Conservation (phyloP, 2,113 vertebrate genomes). For the Tragelaphus buxtoni region DNA sequence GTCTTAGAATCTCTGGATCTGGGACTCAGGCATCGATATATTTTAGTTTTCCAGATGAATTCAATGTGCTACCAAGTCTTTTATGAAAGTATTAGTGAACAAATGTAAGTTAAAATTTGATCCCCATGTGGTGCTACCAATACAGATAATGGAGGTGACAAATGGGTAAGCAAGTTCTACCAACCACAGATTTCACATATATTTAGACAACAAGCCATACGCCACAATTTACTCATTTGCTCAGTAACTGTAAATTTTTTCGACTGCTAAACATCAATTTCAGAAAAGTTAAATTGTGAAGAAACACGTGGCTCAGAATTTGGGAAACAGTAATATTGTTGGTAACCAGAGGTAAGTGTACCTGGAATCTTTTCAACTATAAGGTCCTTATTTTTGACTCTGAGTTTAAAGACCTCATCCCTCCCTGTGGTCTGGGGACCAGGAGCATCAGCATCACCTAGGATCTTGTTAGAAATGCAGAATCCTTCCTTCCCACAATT, state of each 20-base stretch:
- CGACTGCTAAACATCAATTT: neutral
- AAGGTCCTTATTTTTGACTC: neutral
- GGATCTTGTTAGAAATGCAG: neutral
- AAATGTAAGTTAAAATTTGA: conserved; percentile 23
- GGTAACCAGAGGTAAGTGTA: neutral
- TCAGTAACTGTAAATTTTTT: neutral
- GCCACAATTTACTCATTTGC: neutral
- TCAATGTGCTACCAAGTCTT: neutral
- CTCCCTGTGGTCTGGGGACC: neutral
- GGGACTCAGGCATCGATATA: neutral
- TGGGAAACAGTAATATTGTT: neutral
- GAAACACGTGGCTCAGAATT: neutral
- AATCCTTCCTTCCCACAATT: neutral
- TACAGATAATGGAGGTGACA: neutral
- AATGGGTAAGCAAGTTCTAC: neutral
- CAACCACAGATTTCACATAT: neutral
- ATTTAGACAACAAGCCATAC: neutral
- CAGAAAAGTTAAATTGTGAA: conserved; percentile 11
- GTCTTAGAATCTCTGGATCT: neutral
- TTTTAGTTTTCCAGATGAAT: neutral
- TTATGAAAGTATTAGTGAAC: conserved; percentile 2
- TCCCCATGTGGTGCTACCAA: neutral
- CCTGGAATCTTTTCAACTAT: neutral
- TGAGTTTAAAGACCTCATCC: neutral
- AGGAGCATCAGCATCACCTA: neutral